phyloP scores from a whole-genome alignment of 2,888 invertebrate genomes.

The Laothoe populi region DNA sequence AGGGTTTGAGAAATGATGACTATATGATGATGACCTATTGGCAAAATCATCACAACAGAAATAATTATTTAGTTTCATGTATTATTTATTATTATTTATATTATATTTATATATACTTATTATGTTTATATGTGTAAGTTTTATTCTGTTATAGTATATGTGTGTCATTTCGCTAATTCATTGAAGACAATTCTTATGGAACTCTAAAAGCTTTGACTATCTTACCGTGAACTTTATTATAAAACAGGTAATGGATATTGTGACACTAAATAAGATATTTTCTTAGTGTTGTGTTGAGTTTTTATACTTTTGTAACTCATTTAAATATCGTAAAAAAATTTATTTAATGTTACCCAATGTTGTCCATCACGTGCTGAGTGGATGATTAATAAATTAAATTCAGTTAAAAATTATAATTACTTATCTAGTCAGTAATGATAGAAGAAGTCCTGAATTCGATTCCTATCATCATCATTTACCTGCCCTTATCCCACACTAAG shows the following conservation, averaged over 20 bases:
- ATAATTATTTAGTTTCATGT: no score
- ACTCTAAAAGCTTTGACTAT: background rate
- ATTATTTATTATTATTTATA: no score
- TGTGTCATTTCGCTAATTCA: background rate
- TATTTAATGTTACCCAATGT: constrained; percentile 4
- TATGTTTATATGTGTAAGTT: no score
- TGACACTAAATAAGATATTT: constrained; percentile 8
- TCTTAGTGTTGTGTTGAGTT: constrained; percentile 1
- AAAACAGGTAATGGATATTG: constrained; percentile 22
- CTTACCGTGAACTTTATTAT: constrained; percentile 15
- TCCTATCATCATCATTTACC: no score
- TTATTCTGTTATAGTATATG: no score
- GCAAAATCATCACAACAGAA: no score
- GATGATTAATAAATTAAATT: background rate
- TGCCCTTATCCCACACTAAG: no score
- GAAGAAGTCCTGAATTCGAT: no score
- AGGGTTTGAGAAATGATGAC: no score
- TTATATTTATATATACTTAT: no score
- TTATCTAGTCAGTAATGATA: no score
- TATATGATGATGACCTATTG: no score
- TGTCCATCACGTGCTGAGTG: background rate
- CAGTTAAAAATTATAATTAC: background rate
- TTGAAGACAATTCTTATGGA: background rate
- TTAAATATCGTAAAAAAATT: constrained; percentile 5
- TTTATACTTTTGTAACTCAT: constrained; percentile 15